Evolutionary conservation across 2,113 vertebrate genomes (phyloP), one percentile per base, ranked within the genome.

Genomic region (Lophochroa leadbeateri): DNA sequence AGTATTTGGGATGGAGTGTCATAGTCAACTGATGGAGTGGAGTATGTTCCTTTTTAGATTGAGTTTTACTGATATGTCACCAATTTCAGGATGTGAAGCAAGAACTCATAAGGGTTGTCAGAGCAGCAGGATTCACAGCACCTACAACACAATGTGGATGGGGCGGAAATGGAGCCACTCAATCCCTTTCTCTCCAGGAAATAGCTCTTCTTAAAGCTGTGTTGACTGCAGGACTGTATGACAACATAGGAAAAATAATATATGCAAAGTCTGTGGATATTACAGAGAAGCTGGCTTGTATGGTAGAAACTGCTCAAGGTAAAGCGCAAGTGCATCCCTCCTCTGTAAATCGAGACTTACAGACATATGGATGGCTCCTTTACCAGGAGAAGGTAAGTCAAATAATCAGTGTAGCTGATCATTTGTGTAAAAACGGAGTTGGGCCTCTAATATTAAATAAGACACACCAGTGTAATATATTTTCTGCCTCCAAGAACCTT

Each of bases 281-380:
- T 44, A 98, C 99, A 24, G 99, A 99, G 82, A 98, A 98, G 17
- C 85, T 98, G 90, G 98, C 97, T 18, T 99, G 99, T 93, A 94
- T 97, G 1, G 98, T 98, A 69, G 99, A 99, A 97, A 99, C 99
- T 2, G 98, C 99, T 52, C 99, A 99, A 81, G 99, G 99, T 80
- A 99, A 98, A 96, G 99, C 99, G 0, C 99, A 99, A 93, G 99
- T 99, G 61, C 99, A 99, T 96, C 99, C 99, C 0, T 99, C 99
- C 7, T 99, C 99, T 11, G 98, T 99, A 43, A 99, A 99, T 94
- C 97, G 99, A 77, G 98, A 98, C 90, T 98, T 99, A 69, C 99
- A 99, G 95, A 98, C 97, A 0, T 96, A 99, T 2, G 99, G 99
- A 71, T 99, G 99, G 99, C 98, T 99, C 60, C 98, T 99, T 52